Conservation (phyloP, 2,888 invertebrate species). For the Chydorus sphaericus region DNA sequence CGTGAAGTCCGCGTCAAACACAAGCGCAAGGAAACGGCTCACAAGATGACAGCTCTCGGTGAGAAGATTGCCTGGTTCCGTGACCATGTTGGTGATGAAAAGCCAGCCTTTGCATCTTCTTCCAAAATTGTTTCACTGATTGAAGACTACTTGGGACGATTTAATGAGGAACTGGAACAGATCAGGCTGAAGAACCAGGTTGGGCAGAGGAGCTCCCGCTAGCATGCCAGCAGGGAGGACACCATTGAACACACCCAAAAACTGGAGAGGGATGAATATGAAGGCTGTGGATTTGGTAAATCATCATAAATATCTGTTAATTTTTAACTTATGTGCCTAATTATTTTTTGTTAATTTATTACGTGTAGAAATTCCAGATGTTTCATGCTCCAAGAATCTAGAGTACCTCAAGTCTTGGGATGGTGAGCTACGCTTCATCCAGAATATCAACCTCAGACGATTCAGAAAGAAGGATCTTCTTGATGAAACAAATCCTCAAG, state of each 20-base stretch:
- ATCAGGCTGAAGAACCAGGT: constrained; percentile 63
- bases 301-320: constrained; percentile 2
- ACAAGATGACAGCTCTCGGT: constrained; percentile 35
- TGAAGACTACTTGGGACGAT: constrained; percentile 43
- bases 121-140: constrained; percentile 41
- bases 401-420: constrained; percentile 46
- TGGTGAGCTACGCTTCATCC: constrained; percentile 47
- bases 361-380: constrained; percentile 63
- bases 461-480: no score
- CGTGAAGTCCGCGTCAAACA: constrained; percentile 17
- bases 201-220: constrained; percentile 53
- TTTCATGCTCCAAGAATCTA: constrained; percentile 44
- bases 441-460: constrained; percentile 35
- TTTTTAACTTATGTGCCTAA: constrained; percentile 11
- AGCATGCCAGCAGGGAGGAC: constrained; percentile 66
- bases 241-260: constrained; percentile 60
- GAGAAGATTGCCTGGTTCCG: constrained; percentile 69
- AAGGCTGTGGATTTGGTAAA: constrained; percentile 51
- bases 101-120: no score
- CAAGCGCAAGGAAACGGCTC: constrained; percentile 14
- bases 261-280: constrained; percentile 55
- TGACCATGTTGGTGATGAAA: constrained; percentile 43
- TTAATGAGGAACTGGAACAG: constrained; percentile 63
- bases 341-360: no score
- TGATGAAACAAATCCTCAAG: no score